phyloP scores from a whole-genome alignment of 2,113 vertebrate species.

The Passer montanus region DNA sequence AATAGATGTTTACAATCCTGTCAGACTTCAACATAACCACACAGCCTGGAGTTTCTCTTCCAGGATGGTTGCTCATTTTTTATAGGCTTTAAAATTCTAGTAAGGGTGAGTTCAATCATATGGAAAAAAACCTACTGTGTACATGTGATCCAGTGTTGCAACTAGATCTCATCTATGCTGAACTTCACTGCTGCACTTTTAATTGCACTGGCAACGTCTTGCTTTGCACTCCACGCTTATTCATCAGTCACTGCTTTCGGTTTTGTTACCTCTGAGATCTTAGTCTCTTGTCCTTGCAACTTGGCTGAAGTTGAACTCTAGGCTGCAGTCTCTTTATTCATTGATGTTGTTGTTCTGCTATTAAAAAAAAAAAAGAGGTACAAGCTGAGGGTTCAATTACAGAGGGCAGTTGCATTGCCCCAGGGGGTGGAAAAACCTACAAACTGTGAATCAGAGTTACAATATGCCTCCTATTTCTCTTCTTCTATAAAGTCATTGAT shows the following conservation, averaged over 20 bases:
- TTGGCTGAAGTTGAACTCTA: neutral
- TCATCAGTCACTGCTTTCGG: neutral
- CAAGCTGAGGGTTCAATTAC: constrained; percentile 37
- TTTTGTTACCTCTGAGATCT: neutral
- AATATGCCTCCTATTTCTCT: constrained; percentile 6
- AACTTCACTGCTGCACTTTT: neutral
- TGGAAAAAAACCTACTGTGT: neutral
- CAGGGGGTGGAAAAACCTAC: constrained; percentile 14
- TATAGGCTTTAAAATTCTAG: neutral
- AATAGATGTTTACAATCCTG: neutral
- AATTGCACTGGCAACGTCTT: neutral
- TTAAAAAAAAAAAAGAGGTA: neutral
- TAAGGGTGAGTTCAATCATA: neutral
- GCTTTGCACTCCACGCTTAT: neutral
- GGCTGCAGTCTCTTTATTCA: neutral
- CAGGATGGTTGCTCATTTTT: neutral
- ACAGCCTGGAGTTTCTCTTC: neutral
- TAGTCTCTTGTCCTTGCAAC: neutral
- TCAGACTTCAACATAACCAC: neutral
- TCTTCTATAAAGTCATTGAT: neutral
- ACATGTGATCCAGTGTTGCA: neutral
- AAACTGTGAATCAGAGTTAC: constrained; percentile 22
- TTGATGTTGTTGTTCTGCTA: neutral
- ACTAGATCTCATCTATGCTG: neutral
- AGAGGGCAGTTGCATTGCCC: constrained; percentile 16